Evolutionary conservation across 2,888 invertebrate species (phyloP).

Genomic region (Ceramica pisi): DNA sequence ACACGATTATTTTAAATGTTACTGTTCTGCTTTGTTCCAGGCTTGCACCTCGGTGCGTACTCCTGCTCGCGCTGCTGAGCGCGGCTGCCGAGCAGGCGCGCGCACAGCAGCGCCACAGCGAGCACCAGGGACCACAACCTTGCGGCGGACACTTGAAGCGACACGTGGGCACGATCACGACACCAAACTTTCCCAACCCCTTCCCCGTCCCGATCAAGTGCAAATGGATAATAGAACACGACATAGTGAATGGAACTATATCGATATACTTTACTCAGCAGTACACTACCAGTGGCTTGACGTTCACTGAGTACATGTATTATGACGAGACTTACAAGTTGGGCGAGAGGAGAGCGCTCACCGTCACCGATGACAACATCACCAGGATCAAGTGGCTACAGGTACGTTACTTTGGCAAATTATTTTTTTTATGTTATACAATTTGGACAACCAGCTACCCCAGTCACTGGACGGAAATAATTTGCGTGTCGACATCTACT

Average conservation of each 20-base stretch:
- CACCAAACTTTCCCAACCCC: slow-evolving; percentile 96
- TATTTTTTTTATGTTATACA: too few species aligned
- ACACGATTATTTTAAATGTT: not conserved
- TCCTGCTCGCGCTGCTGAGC: not conserved
- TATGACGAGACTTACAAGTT: slow-evolving; percentile 93
- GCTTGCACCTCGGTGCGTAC: not conserved
- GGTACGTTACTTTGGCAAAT: not conserved
- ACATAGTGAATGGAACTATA: slow-evolving; percentile 93
- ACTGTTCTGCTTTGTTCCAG: not conserved
- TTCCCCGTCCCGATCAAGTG: slow-evolving; percentile 96
- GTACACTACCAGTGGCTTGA: slow-evolving; percentile 10
- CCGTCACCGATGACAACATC: slow-evolving; percentile 94
- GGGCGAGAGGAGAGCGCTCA: slow-evolving; percentile 92
- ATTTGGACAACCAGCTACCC: too few species aligned
- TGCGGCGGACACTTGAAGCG: slow-evolving; percentile 93
- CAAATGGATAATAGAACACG: slow-evolving; percentile 96
- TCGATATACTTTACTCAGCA: slow-evolving; percentile 7
- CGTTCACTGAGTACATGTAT: slow-evolving; percentile 67
- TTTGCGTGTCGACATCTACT: too few species aligned
- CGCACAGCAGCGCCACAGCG: slow-evolving; percentile 77
- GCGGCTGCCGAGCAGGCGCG: not conserved
- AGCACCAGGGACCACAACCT: slow-evolving; percentile 80
- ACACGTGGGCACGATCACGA: slow-evolving; percentile 93
- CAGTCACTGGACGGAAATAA: too few species aligned
- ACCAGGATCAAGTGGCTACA: slow-evolving; percentile 92